Conservation (phyloP, 2,797 vertebrate genomes). For the Etheostoma nigrum region DNA sequence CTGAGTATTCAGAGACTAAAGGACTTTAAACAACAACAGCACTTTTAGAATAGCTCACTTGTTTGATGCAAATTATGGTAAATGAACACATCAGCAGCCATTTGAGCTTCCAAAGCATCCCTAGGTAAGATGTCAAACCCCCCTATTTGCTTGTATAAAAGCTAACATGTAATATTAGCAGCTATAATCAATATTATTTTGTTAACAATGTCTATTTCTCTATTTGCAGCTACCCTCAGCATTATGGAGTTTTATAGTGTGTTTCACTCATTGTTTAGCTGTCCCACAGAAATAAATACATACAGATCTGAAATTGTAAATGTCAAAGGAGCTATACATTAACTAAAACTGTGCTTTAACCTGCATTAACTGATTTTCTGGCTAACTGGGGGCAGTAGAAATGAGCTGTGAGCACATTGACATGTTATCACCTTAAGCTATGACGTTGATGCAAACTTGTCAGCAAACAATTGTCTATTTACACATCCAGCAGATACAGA, state of each 20-base stretch:
- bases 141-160: neutral
- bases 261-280: neutral
- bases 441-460: too few relatives aligned
- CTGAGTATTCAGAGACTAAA: too few relatives aligned
- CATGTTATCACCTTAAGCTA: too few relatives aligned
- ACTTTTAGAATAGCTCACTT: neutral
- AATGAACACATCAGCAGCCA: neutral
- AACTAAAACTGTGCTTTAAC: neutral
- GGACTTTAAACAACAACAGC: too few relatives aligned
- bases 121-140: neutral
- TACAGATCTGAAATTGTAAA: too few relatives aligned
- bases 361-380: too few relatives aligned
- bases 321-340: too few relatives aligned
- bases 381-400: too few relatives aligned
- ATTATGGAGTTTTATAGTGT: neutral
- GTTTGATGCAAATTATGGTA: neutral
- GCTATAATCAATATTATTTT: neutral
- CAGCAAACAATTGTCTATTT: too few relatives aligned
- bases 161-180: neutral
- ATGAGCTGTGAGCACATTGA: too few relatives aligned
- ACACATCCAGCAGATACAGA: neutral
- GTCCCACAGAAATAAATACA: neutral
- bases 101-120: neutral
- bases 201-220: too few relatives aligned
- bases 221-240: neutral